Base-by-base conservation (phyloP, 2,888 invertebrate species). In the Camptogramma bilineatum region DNA sequence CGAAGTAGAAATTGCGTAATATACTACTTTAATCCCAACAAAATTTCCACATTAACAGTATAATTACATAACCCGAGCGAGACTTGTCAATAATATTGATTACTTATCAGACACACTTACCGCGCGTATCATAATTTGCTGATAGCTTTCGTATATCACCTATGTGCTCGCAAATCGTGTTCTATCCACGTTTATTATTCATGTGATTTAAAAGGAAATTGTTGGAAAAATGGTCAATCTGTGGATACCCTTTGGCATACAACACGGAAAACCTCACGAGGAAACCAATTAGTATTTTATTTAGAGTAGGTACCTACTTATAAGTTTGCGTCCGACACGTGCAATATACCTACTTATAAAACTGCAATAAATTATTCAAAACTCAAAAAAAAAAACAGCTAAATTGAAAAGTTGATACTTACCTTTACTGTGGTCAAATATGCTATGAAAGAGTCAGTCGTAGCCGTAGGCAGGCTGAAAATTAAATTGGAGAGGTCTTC, bases 81-180 rank as follows among this genome's bases (percentile, higher is more conserved):
- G 31, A 53, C 44, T 54, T 67, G 57, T 65, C 60, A 59, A 66
- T 65, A 58, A 21, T 62, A 62, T 69, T 62, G 61, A 68, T 71
- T 66, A 66, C 47, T 54, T 66, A 66, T 61, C 64, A 62, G 46
- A 24, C 58, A 24, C 58, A 64, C 66, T 69, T 50, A 48, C 46
- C 28, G 62, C 16, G 56, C 17, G 39, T 69, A 68, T 71, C 68
- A 53, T 55, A 60, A 61, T 58, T 68, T 60, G 46, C 62, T 61
- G 61, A 69, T 71, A 66, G 48, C 50, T 66, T 71, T 68, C 62
- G 56, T 61, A 63, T 55, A 69, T 53, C 44, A 58, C 58, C 47
- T 62, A 66, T 21, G 21, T 54, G 61, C 57, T 61, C 42, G 52
- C 44, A 61, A 65, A 61, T 65, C 52, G 52, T 31, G 48, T 52